These are phyloP conservation scores for Notechis scutatus DNA, from an alignment of 2,113 vertebrate genomes.

Conservation along the genomic window DNA sequence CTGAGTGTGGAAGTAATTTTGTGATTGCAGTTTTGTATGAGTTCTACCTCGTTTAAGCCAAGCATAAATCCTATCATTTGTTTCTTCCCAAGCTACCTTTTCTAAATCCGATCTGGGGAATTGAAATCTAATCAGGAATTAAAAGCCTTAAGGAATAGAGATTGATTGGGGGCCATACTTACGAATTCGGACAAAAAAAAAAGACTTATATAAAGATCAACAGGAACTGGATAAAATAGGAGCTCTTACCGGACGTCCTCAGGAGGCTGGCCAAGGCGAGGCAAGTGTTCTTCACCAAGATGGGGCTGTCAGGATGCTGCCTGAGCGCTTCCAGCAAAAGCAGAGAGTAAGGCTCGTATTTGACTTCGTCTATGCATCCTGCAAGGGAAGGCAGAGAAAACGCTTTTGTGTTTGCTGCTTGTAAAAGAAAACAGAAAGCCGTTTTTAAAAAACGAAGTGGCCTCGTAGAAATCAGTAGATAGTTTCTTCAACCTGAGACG, in stretches of 20 bases:
- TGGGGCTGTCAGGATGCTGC: constrained; percentile 39
- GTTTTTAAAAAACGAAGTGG: neutral
- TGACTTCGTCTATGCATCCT: constrained; percentile 63
- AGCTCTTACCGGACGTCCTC: constrained; percentile 66
- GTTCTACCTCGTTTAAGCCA: too few relatives aligned
- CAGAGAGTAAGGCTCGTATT: constrained; percentile 41
- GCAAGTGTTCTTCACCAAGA: constrained; percentile 62
- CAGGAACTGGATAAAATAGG: too few relatives aligned
- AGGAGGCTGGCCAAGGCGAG: constrained; percentile 67
- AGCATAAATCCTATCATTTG: too few relatives aligned
- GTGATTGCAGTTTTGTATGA: neutral
- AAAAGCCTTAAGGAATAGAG: too few relatives aligned
- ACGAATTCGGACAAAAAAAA: too few relatives aligned
- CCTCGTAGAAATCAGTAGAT: neutral
- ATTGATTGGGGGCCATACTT: too few relatives aligned
- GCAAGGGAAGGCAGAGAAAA: neutral
- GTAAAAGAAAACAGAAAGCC: neutral
- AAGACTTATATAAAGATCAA: too few relatives aligned
- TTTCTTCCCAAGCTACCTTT: too few relatives aligned
- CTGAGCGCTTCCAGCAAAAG: constrained; percentile 60
- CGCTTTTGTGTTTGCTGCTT: too few relatives aligned
- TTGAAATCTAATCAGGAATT: too few relatives aligned
- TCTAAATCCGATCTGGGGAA: neutral
- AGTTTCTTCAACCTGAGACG: too few relatives aligned
- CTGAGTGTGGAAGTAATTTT: too few relatives aligned